Evolutionary conservation across 2,113 vertebrate species (phyloP).

Genomic region (Smithornis capensis): DNA sequence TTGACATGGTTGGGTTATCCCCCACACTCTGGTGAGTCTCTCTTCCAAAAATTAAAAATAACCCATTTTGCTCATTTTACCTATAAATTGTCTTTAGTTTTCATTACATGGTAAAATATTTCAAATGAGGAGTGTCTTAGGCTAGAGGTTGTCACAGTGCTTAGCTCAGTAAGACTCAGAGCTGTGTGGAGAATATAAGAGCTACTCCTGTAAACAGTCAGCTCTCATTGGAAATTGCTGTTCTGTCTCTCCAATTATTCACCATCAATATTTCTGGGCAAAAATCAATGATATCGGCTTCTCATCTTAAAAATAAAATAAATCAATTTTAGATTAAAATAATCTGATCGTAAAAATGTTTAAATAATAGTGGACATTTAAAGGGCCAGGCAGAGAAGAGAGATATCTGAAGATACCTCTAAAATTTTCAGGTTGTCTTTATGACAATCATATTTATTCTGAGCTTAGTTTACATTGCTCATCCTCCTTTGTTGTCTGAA

Average conservation of each 20-base stretch:
- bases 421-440: background rate
- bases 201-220: background rate
- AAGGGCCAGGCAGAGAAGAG: background rate
- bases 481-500: background rate
- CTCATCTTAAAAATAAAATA: background rate
- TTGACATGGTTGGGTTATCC: background rate
- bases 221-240: background rate
- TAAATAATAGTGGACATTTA: background rate
- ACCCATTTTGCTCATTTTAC: background rate
- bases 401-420: background rate
- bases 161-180: background rate
- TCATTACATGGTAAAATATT: background rate
- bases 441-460: background rate
- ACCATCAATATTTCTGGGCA: background rate
- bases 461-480: background rate
- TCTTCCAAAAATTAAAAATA: background rate
- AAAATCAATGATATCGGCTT: background rate
- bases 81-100: background rate
- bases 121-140: background rate
- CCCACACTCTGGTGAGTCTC: background rate
- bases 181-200: background rate
- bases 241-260: background rate
- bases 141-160: background rate
- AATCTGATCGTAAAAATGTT: background rate
- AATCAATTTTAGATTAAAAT: background rate